Percentiles rank a stretch among this genome's conserved stretches.
These are phyloP conservation scores for Drosophila kanekoi DNA, from an alignment of 2,888 invertebrate species.

Conservation along the genomic window DNA sequence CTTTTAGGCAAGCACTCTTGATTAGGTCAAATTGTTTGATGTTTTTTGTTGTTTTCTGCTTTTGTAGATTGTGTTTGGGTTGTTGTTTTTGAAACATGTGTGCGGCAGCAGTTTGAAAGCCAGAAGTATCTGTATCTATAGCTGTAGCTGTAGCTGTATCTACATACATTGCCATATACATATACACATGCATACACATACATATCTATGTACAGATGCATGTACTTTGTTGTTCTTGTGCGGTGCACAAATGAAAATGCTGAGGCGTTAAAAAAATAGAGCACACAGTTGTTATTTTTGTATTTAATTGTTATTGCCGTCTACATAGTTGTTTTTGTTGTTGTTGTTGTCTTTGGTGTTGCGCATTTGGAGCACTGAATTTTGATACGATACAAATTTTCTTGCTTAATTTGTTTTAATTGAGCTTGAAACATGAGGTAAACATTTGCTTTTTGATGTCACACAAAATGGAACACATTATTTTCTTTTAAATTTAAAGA, in stretches of 20 bases:
- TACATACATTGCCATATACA: constrained; percentile 27
- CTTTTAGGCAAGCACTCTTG: neutral
- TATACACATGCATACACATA: constrained; percentile 26
- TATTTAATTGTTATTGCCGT: constrained; percentile 74
- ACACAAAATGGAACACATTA: constrained; percentile 15
- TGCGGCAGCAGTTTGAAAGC: constrained; percentile 74
- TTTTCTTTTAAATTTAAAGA: constrained; percentile 14
- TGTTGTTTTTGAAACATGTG: constrained; percentile 71
- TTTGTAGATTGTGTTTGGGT: constrained; percentile 57
- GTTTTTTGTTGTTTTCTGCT: constrained; percentile 26
- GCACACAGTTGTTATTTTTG: constrained; percentile 75
- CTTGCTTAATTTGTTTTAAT: constrained; percentile 77
- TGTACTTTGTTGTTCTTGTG: constrained; percentile 44
- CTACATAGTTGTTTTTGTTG: constrained; percentile 48
- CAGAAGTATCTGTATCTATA: constrained; percentile 51
- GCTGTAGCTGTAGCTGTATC: constrained; percentile 39
- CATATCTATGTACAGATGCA: constrained; percentile 28
- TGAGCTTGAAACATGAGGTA: constrained; percentile 70
- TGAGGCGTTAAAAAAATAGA: constrained; percentile 80
- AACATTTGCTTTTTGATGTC: constrained; percentile 45
- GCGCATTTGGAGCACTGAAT: constrained; percentile 61
- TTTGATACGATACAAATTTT: constrained; percentile 64
- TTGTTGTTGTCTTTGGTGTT: constrained; percentile 11
- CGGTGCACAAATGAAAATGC: constrained; percentile 70
- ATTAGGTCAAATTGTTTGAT: constrained; percentile 17